These are phyloP conservation scores for Brachionus calyciflorus DNA, from an alignment of 1,140 invertebrate species.

Conservation along the genomic window DNA sequence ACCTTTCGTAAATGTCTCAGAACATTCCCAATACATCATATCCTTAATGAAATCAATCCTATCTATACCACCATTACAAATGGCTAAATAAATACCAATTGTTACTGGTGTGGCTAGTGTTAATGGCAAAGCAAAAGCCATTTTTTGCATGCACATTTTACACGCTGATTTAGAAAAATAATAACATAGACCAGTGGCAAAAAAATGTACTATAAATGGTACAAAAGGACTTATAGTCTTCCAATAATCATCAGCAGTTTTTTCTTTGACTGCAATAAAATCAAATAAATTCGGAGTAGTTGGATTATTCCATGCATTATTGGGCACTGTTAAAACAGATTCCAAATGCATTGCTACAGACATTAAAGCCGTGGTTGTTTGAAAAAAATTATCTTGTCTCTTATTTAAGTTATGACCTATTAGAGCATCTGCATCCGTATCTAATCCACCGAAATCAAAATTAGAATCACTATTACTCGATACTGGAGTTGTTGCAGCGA, in stretches of 20 bases:
- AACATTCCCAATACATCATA: conserved; percentile 47
- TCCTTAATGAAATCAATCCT: conserved; percentile 40
- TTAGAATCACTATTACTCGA: not conserved
- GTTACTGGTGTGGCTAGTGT: conserved; percentile 53
- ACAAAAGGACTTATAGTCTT: conserved; percentile 49
- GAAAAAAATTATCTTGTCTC: not conserved
- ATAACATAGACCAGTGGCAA: conserved; percentile 55
- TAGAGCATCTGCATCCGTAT: not conserved
- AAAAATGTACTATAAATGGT: conserved; percentile 52
- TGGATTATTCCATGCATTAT: conserved; percentile 38
- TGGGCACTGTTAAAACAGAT: conserved; percentile 30
- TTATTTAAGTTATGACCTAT: conserved; percentile 8
- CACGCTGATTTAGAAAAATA: conserved; percentile 55
- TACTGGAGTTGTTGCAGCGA: not conserved
- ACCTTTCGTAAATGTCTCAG: conserved; percentile 49
- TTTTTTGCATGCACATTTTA: conserved; percentile 56
- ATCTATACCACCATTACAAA: conserved; percentile 28
- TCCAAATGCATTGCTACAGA: not conserved
- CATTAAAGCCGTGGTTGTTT: not conserved
- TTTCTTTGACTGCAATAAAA: conserved; percentile 45
- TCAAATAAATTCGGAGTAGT: conserved; percentile 43
- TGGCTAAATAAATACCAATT: conserved; percentile 51
- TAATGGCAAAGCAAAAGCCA: conserved; percentile 55
- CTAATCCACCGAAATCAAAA: conserved; percentile 38
- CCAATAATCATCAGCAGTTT: conserved; percentile 45